phyloP scores from a whole-genome alignment of 2,797 vertebrate genomes.

The Coracias cyanogaster region DNA sequence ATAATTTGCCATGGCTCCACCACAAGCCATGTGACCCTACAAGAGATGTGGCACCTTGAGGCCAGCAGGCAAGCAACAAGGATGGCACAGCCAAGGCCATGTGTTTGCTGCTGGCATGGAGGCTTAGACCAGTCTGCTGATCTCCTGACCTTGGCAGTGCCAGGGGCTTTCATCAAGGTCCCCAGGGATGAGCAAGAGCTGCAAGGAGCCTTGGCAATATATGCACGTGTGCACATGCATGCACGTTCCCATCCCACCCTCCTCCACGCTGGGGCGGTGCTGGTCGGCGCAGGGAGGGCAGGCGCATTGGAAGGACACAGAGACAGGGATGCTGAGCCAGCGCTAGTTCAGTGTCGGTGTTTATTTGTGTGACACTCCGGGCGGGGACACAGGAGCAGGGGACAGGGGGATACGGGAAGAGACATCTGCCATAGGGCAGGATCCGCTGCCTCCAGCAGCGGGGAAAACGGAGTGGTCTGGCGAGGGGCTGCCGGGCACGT shows the following conservation, averaged over 20 bases:
- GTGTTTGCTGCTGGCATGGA: accelerated
- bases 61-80: accelerated
- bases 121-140: background rate
- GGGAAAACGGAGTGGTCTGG: background rate
- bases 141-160: background rate
- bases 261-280: accelerated
- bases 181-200: background rate
- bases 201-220: background rate
- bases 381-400: background rate
- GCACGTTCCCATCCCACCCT: background rate
- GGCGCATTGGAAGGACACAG: background rate
- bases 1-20: background rate
- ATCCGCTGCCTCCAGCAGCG: background rate
- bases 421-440: background rate
- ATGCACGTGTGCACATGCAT: background rate
- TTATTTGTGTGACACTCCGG: slow-evolving; percentile 41
- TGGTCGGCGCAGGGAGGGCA: accelerated
- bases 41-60: background rate
- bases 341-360: slow-evolving; percentile 47
- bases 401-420: background rate
- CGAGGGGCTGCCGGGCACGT: accelerated
- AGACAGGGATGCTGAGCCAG: slow-evolving; percentile 54
- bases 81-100: background rate
- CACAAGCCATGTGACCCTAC: background rate
- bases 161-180: accelerated